phyloP scores from a whole-genome alignment of 1,140 invertebrate species.

The Lethocerus indicus region DNA sequence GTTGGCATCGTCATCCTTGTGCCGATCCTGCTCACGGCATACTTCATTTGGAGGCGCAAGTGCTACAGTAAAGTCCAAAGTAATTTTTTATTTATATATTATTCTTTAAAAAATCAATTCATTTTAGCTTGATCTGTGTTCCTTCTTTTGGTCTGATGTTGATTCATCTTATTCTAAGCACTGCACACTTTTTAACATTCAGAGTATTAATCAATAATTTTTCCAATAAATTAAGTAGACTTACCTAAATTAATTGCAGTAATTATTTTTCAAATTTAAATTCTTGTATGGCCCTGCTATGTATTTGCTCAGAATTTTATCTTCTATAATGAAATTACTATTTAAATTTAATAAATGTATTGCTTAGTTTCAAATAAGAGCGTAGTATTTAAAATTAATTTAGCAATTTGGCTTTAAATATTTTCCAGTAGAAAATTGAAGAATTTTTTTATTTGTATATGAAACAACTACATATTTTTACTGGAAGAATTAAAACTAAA shows the following conservation, averaged over 20 bases:
- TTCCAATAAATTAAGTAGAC: background rate
- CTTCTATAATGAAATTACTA: too few relatives aligned
- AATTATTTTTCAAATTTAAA: too few relatives aligned
- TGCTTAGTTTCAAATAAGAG: too few relatives aligned
- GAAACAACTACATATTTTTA: too few relatives aligned
- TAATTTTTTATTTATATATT: constrained; percentile 1
- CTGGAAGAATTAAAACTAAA: too few relatives aligned
- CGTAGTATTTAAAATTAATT: too few relatives aligned
- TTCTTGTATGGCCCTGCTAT: too few relatives aligned
- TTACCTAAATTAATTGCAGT: background rate
- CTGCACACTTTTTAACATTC: background rate
- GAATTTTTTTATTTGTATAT: too few relatives aligned
- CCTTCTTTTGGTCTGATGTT: background rate
- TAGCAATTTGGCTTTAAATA: too few relatives aligned
- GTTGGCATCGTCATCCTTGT: constrained; percentile 10
- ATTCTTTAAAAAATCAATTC: background rate
- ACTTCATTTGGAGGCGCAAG: constrained; percentile 13
- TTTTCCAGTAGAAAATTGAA: too few relatives aligned
- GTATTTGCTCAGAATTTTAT: too few relatives aligned
- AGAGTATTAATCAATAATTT: background rate
- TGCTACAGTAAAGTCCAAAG: constrained; percentile 10
- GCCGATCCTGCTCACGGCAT: constrained; percentile 8
- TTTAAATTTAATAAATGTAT: too few relatives aligned
- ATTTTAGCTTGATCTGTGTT: background rate
- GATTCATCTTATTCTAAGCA: background rate